A percentile compares a stretch with the other conserved stretches of the same genome.
These are phyloP conservation scores for Microtus richardsoni DNA, from an alignment of 2,113 vertebrate genomes.

Conservation along the genomic window DNA sequence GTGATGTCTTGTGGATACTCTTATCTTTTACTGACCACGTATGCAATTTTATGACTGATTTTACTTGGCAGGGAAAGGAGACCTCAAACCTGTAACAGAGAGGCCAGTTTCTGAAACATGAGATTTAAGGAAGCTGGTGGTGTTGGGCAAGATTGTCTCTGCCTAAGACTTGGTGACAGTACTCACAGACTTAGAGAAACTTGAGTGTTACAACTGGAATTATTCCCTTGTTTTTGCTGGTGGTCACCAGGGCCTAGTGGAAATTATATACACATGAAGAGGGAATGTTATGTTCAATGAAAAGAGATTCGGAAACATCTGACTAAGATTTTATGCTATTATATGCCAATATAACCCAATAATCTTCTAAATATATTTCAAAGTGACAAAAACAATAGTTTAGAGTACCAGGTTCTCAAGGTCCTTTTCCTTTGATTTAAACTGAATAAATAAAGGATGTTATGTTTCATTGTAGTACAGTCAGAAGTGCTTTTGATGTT, in stretches of 20 bases:
- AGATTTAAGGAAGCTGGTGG: constrained; percentile 22
- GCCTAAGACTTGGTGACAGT: background rate
- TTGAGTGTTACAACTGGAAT: background rate
- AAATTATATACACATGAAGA: background rate
- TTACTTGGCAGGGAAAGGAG: background rate
- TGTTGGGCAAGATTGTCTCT: background rate
- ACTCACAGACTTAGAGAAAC: background rate
- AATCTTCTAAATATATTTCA: constrained; percentile 36
- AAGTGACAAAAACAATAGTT: constrained; percentile 30
- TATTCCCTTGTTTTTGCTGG: background rate
- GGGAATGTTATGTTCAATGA: background rate
- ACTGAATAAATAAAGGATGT: constrained; percentile 62
- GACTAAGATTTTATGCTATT: constrained; percentile 32
- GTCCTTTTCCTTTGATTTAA: constrained; percentile 56
- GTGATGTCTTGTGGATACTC: background rate
- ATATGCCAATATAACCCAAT: background rate
- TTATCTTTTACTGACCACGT: background rate
- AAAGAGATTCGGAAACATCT: constrained; percentile 45
- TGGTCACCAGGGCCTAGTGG: background rate
- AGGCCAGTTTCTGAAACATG: constrained; percentile 38
- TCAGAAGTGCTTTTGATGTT: constrained; percentile 47
- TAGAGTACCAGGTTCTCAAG: background rate
- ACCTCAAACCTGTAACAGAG: background rate
- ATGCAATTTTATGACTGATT: background rate
- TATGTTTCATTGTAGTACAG: constrained; percentile 27